Conservation (phyloP, 2,113 vertebrate species). For the Taxidea taxus region DNA sequence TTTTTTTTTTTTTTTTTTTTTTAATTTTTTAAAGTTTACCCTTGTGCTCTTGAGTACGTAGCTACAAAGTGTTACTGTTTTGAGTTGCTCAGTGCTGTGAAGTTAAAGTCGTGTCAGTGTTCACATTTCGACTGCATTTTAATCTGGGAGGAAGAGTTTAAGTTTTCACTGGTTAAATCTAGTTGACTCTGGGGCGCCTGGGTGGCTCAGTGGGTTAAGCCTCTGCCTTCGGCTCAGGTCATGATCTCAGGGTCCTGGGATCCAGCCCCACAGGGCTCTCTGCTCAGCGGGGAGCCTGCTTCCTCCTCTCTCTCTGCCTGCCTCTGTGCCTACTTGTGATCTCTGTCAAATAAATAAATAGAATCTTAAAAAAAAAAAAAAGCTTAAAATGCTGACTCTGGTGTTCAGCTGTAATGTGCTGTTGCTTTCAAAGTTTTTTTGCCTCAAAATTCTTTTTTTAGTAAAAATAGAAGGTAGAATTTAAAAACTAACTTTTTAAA, state of each 20-base stretch:
- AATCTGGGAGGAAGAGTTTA: slow-evolving; percentile 40
- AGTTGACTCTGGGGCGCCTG: no score
- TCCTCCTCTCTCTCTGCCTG: no score
- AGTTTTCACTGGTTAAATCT: slow-evolving; percentile 54
- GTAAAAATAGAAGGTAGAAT: slow-evolving; percentile 18
- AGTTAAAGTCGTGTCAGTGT: slow-evolving; percentile 60
- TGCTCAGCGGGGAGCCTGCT: no score
- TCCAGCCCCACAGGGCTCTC: no score
- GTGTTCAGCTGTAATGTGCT: neutral
- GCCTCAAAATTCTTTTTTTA: neutral
- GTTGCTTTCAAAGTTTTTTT: neutral
- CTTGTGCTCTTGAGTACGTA: neutral
- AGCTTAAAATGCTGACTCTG: slow-evolving; percentile 55
- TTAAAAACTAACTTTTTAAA: slow-evolving; percentile 10
- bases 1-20: no score
- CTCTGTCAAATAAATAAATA: no score
- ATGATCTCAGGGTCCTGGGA: no score
- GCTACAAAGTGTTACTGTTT: slow-evolving; percentile 44
- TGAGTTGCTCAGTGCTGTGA: neutral
- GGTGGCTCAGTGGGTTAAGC: no score
- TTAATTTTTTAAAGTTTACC: neutral
- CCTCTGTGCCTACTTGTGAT: no score
- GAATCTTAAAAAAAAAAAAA: no score
- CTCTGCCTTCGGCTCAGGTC: no score
- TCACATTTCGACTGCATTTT: slow-evolving; percentile 65